phyloP scores from a whole-genome alignment of 2,797 vertebrate genomes.

The Anguilla megastoma region DNA sequence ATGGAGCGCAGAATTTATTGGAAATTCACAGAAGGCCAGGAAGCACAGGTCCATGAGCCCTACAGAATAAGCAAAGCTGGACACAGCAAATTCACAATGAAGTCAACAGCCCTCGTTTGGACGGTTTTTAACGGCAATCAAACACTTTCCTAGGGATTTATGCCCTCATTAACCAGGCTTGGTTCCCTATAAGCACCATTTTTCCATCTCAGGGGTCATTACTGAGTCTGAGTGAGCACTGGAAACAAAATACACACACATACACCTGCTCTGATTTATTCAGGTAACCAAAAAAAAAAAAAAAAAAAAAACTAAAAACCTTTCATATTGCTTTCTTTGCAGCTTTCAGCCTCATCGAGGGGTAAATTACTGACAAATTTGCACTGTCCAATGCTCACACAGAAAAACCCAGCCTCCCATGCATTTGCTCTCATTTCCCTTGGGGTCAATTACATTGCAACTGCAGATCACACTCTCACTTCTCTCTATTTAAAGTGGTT shows the following conservation, averaged over 20 bases:
- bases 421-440: not conserved
- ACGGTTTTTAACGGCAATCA: not conserved
- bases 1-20: not conserved
- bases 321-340: not conserved
- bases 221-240: not conserved
- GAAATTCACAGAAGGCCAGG: not conserved
- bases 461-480: not conserved
- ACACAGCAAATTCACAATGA: not conserved
- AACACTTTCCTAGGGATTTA: not conserved
- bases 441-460: not conserved
- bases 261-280: not conserved
- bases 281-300: not conserved
- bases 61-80: not conserved
- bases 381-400: not conserved
- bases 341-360: not conserved
- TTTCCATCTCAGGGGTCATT: not conserved
- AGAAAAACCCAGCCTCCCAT: not conserved
- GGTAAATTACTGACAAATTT: not conserved
- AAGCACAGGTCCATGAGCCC: not conserved
- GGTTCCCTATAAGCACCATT: not conserved
- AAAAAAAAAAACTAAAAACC: not conserved
- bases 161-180: not conserved
- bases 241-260: not conserved
- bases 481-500: not conserved
- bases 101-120: not conserved